Evolutionary conservation across 2,888 invertebrate genomes (phyloP), one percentile per base, ranked within the genome.

Genomic region (Rhodophaea formosa): DNA sequence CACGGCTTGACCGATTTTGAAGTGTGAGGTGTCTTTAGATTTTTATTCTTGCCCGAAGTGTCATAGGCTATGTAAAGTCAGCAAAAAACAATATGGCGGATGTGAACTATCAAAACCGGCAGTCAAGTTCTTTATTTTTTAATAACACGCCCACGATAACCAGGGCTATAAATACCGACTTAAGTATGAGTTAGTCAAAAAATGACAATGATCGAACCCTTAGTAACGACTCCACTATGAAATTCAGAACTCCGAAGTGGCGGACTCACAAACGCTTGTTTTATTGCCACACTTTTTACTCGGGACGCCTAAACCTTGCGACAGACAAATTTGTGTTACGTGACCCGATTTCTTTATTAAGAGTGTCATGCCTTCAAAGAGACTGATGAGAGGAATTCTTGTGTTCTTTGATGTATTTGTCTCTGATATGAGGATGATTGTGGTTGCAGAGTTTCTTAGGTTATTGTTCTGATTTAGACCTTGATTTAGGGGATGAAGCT

Each of bases 321-420:
- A 67, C 63, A 82, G 84, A 86, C 78, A 81, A 82, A 86, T 86
- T 83, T 74, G 69, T 61, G 67, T 69, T 76, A 84, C 86, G 86
- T 86, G 86, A 84, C 74, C 66, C 70, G 75, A 73, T 72, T 79
- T 65, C 69, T 65, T 75, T 79, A 80, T 75, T 8, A 32, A 49
- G 30, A 32, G 49, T 49, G 49, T 49, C 32, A 49, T 49, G 32
- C 15, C 49, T 49, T 32, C 15, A 49, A 49, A 49, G 49, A 32
- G 15, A n/a, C 30, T 49, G 49, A 49, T 49, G 49, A 49, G 49
- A 14, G 32, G 49, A 32, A n/a, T 10, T 46, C 23, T 14, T 2
- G 49, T 49, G 30, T 30, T 32, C 49, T 49, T 49, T 49, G 49
- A 32, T 30, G 32, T 49, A 30, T 49, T 49, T 32, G 49, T 14